A percentile compares a stretch with the other conserved stretches of the same genome.
Conservation (phyloP, 1,140 invertebrate species). For the Lordiphosa mommai region DNA sequence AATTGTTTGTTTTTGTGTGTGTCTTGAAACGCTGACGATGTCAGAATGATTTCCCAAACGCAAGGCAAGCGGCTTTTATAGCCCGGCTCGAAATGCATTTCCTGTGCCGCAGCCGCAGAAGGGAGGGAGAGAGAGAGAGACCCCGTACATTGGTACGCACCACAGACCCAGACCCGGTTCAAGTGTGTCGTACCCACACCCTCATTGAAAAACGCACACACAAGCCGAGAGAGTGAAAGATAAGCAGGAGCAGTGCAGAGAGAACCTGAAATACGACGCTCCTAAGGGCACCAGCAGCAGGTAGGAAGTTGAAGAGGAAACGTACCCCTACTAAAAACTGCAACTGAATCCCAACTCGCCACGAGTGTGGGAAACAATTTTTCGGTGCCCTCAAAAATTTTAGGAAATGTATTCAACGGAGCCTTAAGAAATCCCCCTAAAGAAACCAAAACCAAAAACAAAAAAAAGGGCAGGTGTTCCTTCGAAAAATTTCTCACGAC, state of each 20-base stretch:
- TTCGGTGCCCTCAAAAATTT: conserved; percentile 70
- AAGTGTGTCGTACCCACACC: conserved; percentile 33
- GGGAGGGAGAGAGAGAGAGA: conserved; percentile 32
- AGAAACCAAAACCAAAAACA: conserved; percentile 21
- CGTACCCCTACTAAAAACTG: conserved; percentile 65
- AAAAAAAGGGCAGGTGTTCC: conserved; percentile 74
- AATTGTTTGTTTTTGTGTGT: conserved; percentile 35
- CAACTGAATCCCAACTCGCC: conserved; percentile 50
- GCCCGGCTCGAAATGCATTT: conserved; percentile 66
- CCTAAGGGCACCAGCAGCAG: conserved; percentile 47
- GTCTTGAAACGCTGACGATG: conserved; percentile 70
- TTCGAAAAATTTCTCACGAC: conserved; percentile 78
- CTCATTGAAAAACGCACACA: conserved; percentile 23
- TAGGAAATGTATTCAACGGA: conserved; percentile 72
- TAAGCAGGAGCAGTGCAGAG: conserved; percentile 27
- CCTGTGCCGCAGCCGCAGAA: conserved; percentile 46
- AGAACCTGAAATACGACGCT: conserved; percentile 72
- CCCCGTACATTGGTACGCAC: conserved; percentile 58
- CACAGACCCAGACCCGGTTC: conserved; percentile 4
- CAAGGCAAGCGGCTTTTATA: conserved; percentile 69
- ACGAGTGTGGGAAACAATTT: conserved; percentile 79
- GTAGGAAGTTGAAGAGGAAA: conserved; percentile 64
- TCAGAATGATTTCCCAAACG: conserved; percentile 75
- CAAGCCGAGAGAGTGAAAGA: neutral
- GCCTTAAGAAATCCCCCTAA: conserved; percentile 33